Evolutionary conservation across 2,113 vertebrate genomes (phyloP), one percentile per base, ranked within the genome.

Genomic region (Clarias macrocephalus): DNA sequence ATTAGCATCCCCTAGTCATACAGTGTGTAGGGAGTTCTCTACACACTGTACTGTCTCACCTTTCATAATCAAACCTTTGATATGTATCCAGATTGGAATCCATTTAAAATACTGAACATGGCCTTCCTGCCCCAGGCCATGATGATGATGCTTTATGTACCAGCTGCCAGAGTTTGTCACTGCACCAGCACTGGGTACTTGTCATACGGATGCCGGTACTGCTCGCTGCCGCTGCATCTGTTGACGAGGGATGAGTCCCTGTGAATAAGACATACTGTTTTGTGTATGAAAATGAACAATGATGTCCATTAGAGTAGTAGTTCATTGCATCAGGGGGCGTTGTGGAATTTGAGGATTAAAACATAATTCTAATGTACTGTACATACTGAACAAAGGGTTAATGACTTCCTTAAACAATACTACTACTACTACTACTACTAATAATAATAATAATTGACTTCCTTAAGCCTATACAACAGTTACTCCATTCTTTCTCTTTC

Each of bases 91-190:
- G 70, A 42, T 42, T 21, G 21, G 73, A 84, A 13, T 72, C 54
- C 83, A 59, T 84, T 37, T 84, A 42, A 84, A 57, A 33, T 33
- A 75, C 23, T 83, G 48, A 83, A 18, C 56, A 59, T 42, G 33
- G 83, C 23, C 70, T 59, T 85, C 30, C 70, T 63, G 83, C 21
- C 37, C 70, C 57, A 60, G 83, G 52, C 68, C 28, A n/a, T 21
- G 23, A 28, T 48, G 23, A 7, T 37, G 56, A 62, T 75, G 66
- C 66, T 54, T 73, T 56, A 73, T 83, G 82, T 83, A 37, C 56
- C 21, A n/a, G 83, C 23, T 48, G 70, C 56, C 70, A 76, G 30
- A 42, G 33, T 23, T 25, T 85, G 70, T 75, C 33, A 33, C 56
- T 73, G 4, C 12, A 57, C 54, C 68, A 59, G 68, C 18, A 60